A percentile compares a stretch with the other conserved stretches of the same genome.
Conservation (phyloP, 2,888 invertebrate genomes). For the Yponomeuta evonymella region DNA sequence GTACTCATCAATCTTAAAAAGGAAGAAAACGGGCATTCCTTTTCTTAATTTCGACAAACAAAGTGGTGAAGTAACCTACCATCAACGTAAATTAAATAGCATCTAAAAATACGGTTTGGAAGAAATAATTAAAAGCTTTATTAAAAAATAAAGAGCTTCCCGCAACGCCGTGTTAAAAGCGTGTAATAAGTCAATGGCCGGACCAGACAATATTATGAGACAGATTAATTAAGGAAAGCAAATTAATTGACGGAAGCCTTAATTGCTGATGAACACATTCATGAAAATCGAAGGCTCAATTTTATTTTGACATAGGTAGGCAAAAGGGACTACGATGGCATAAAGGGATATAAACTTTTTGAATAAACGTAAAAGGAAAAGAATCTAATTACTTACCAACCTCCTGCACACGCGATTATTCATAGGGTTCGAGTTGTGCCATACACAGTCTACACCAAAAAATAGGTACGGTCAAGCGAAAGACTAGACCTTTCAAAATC, state of each 20-base stretch:
- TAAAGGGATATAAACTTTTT: too few species aligned
- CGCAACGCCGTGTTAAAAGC: background rate
- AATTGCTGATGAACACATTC: background rate
- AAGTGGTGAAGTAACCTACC: background rate
- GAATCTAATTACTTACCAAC: too few species aligned
- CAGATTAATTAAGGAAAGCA: background rate
- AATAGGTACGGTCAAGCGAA: too few species aligned
- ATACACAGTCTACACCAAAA: too few species aligned
- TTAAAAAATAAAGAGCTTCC: background rate
- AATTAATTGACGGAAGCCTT: background rate
- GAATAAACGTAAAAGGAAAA: too few species aligned
- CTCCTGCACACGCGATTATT: too few species aligned
- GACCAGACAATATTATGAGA: background rate
- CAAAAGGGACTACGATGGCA: too few species aligned
- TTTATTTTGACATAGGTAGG: background rate
- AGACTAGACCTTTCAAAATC: too few species aligned
- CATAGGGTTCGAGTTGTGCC: too few species aligned
- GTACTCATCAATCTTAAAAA: background rate
- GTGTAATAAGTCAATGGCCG: background rate
- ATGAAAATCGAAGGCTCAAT: background rate
- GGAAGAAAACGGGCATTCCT: background rate
- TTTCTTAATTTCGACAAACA: background rate
- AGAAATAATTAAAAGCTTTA: background rate
- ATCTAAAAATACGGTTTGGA: background rate
- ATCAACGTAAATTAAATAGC: background rate